A percentile compares a stretch with the other conserved stretches of the same genome.
Evolutionary conservation across 2,797 vertebrate genomes (phyloP).

Genomic region (Hydrophis major): DNA sequence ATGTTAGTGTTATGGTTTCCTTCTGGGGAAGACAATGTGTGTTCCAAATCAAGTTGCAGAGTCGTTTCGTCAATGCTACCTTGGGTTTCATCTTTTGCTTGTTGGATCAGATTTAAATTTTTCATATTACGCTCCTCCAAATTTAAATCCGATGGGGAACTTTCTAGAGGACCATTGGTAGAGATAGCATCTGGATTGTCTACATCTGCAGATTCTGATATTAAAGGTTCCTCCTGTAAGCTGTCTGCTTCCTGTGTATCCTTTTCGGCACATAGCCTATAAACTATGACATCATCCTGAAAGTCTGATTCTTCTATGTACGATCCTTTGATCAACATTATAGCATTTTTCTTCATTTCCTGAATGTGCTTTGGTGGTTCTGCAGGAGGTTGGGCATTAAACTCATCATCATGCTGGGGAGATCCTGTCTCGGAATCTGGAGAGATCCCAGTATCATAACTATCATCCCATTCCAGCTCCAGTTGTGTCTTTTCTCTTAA

Average conservation of each 20-base stretch:
- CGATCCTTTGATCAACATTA: constrained; percentile 87
- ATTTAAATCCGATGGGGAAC: constrained; percentile 42
- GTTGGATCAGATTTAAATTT: constrained; percentile 48
- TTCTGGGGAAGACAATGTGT: constrained; percentile 23
- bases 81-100: constrained; percentile 34
- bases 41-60: constrained; percentile 31
- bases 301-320: constrained; percentile 96
- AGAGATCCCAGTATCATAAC: constrained; percentile 86
- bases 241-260: constrained; percentile 70
- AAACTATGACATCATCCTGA: constrained; percentile 94
- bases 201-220: constrained; percentile 3
- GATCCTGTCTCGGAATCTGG: constrained; percentile 67
- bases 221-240: constrained; percentile 40
- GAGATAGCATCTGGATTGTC: constrained; percentile 22
- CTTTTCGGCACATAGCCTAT: constrained; percentile 89
- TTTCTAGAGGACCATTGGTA: constrained; percentile 67
- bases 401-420: constrained; percentile 31
- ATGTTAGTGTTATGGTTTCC: constrained; percentile 58
- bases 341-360: constrained; percentile 89
- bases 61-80: constrained; percentile 31
- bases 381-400: constrained; percentile 44
- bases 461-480: constrained; percentile 98
- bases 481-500: constrained; percentile 71
- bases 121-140: constrained; percentile 53
- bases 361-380: constrained; percentile 89